Evolutionary conservation across 2,113 vertebrate genomes (phyloP), one percentile per base, ranked within the genome.

Genomic region (Pachyramphus minor): DNA sequence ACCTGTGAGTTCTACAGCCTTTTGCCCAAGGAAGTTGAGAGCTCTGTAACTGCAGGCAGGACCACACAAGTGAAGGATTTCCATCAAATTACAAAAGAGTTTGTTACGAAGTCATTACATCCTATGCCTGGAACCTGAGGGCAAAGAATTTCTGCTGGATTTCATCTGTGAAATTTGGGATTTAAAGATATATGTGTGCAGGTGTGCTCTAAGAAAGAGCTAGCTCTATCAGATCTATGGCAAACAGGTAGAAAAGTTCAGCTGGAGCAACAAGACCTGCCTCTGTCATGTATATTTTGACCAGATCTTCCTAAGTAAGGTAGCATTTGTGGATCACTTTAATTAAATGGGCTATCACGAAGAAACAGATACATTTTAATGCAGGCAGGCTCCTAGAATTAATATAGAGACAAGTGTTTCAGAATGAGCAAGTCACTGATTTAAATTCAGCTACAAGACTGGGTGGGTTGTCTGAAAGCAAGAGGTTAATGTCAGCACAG

Each of bases 401-500:
- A 72, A 47, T 28, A 59, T 3, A 79, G 35, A 92, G 42, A 44
- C 23, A 42, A 79, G 27, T 14, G 45, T 28, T 9, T 53, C 39
- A 80, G 69, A 56, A 9, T 14, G 68, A 89, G 73, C 67, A 87
- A 75, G 59, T 25, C 82, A 73, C 73, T 17, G 49, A 22, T 30
- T 62, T 93, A 94, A 93, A 91, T 95, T 80, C 84, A 78, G 62
- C n/a, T 72, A 28, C n/a, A 55, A 80, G 80, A 62, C 5, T 30
- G 62, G n/a, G 55, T 27, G 41, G 76, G 71, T 68, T 0, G 8
- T 92, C 73, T 96, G 84, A 71, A 87, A 81, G 81, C 75, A 82
- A 95, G 76, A 96, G 87, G 93, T 95, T 92, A 95, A 90, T 96
- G 92, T 81, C 66, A 97, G 76, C 8, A 2, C 58, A 72, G 76